Conservation (phyloP, 2,888 invertebrate genomes). For the Folsomia manolachei region DNA sequence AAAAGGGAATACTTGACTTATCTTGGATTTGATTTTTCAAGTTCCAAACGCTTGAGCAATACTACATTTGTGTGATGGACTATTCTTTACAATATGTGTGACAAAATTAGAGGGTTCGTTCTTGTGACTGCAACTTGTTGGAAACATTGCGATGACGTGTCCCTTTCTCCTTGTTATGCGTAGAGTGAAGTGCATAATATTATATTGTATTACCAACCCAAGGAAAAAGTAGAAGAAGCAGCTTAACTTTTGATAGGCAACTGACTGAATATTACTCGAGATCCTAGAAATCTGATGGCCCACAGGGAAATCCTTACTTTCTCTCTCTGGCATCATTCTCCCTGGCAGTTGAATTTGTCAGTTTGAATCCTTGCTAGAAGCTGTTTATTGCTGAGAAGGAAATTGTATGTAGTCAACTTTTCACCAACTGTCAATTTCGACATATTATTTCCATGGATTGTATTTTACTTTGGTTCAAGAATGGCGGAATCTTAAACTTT, state of each 20-base stretch:
- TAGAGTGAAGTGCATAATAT: background rate
- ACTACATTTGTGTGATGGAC: background rate
- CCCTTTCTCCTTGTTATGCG: background rate
- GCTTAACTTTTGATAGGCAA: background rate
- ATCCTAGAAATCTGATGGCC: conserved; percentile 24
- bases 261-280: conserved; percentile 14
- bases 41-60: no score
- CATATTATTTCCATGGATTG: no score
- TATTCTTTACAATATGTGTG: background rate
- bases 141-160: no score
- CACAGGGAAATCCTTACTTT: conserved; percentile 38
- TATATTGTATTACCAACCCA: no score
- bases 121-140: background rate
- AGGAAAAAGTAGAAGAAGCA: no score
- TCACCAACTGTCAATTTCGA: background rate
- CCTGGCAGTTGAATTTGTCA: no score
- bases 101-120: background rate
- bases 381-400: no score
- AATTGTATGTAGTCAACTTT: background rate
- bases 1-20: background rate
- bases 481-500: no score
- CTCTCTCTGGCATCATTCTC: conserved; percentile 6
- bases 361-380: no score
- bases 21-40: no score
- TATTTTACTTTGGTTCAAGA: no score